Base-by-base conservation (phyloP, 2,113 vertebrate genomes). In the Pterophyllum scalare region DNA sequence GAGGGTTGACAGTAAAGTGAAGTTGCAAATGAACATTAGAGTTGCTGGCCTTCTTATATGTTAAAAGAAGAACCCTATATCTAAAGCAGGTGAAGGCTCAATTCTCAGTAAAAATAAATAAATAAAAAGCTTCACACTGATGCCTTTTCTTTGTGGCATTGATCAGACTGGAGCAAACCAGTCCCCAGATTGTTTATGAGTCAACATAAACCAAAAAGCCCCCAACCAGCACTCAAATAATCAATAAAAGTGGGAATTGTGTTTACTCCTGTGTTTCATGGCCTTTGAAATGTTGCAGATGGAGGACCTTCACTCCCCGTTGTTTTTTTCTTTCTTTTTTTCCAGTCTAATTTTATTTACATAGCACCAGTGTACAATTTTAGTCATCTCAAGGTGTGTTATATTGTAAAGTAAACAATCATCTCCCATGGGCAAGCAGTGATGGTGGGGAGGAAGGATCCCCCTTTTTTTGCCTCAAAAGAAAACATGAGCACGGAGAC, bases 171-270 rank as follows among this genome's bases (percentile, higher is more conserved):
- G 40, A 83, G 84, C 84, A 52, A 81, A 20, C 76, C 57, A 11
- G 87, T 86, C 91, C 83, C 83, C 76, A 26, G 89, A 86, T 87
- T 89, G 89, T 90, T 91, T 88, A 81, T 40, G 86, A 91, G 89
- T 88, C 92, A 92, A 89, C 89, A 91, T 82, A 91, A 91, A 93
- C 87, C 85, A 49, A 75, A 80, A 89, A 83, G 77, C 82, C 90
- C 74, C 79, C 77, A 57, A 84, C 84, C 81, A 88, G 77, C 24
- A 76, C 87, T 64, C 80, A 77, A 82, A 20, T 75, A 85, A 95
- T 93, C 93, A 91, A 93, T 93, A 91, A 20, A 80, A 67, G 87
- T 79, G 77, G 81, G 85, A 92, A 81, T 80, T 31, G 11, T 90
- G 87, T 91, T 91, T 91, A 90, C 88, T 59, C 84, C 61, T 74